These are phyloP conservation scores for Ganaspis brasiliensis DNA, from an alignment of 2,888 invertebrate species.

Conservation along the genomic window DNA sequence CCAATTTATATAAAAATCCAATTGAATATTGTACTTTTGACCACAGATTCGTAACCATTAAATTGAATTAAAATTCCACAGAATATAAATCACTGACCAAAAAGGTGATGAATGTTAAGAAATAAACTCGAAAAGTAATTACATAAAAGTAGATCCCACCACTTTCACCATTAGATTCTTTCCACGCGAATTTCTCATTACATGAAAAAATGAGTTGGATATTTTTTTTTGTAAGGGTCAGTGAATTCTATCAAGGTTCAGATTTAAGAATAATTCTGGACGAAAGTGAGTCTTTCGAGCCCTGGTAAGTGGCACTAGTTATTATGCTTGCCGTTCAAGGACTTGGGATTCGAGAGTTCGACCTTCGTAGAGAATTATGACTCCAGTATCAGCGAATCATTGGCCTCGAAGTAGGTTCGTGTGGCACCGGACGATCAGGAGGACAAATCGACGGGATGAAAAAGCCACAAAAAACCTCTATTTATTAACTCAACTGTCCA, in stretches of 20 bases:
- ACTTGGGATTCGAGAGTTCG: constrained; percentile 62
- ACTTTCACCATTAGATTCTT: not conserved
- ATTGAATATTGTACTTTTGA: too few species aligned
- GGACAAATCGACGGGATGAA: constrained; percentile 28
- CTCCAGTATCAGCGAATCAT: constrained; percentile 75
- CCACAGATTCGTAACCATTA: too few species aligned
- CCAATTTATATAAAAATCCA: too few species aligned
- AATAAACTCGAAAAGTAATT: too few species aligned
- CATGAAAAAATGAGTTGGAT: not conserved
- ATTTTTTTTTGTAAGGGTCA: not conserved
- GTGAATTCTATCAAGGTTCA: constrained; percentile 1
- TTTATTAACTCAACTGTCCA: constrained; percentile 36
- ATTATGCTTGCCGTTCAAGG: constrained; percentile 61
- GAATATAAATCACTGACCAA: too few species aligned
- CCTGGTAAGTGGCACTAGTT: constrained; percentile 47
- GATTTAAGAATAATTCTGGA: constrained; percentile 25
- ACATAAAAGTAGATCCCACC: too few species aligned
- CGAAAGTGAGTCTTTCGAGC: constrained; percentile 35
- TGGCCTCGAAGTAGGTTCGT: constrained; percentile 71
- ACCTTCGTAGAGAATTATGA: constrained; percentile 73
- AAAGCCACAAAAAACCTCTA: constrained; percentile 27
- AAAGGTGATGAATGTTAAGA: too few species aligned
- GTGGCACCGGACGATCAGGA: constrained; percentile 32
- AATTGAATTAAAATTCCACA: too few species aligned
- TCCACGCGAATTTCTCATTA: constrained; percentile 14